Base-by-base conservation (phyloP, 2,888 invertebrate species). In the Hymenopus coronatus region DNA sequence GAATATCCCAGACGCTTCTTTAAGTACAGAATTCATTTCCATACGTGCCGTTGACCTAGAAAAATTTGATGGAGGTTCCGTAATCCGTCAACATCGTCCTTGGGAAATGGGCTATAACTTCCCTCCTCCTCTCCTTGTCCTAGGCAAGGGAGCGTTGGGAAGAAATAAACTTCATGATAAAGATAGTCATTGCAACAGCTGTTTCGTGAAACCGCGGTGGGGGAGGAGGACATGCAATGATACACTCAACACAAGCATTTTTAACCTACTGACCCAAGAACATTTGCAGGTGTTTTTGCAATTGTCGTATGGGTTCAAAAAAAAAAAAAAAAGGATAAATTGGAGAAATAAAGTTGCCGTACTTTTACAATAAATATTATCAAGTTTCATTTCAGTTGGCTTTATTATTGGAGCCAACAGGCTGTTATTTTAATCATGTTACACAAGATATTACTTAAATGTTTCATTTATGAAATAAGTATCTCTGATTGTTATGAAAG, bases 51-150 rank as follows among this genome's bases (percentile, higher is more conserved):
- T 70, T 70, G 54, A 70, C 54, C 54, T 25, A 70, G 54, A 70
- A 70, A 20, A 70, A 40, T 70, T 70, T 70, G 54, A 70, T 70
- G 54, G 54, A 20, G 54, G 54, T 70, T 20, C 54, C 54, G 54
- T 70, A 70, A 70, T 70, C 54, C 54, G 54, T 70, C 28, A 87
- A 40, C 87, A 82, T 87, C 87, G 87, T 33, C 87, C 87, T 87
- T 87, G 87, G 82, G 12, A 30, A 87, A 87, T 87, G 87, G 87
- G 40, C 87, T 82, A 87, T 87, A 27, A 82, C 40, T 87, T 87
- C 33, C 82, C 54, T 40, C 85, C 15, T n/a, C 82, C 82, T 25
- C 20, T 20, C 54, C 54, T 70, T 40, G 54, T 15, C 54, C 54
- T 70, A 70, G 54, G 54, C 54, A 70, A 70, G 54, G 54, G 54